Percentiles rank a stretch among this genome's conserved stretches.
phyloP scores from a whole-genome alignment of 2,888 invertebrate genomes.

The Mallateleia sp. region DNA sequence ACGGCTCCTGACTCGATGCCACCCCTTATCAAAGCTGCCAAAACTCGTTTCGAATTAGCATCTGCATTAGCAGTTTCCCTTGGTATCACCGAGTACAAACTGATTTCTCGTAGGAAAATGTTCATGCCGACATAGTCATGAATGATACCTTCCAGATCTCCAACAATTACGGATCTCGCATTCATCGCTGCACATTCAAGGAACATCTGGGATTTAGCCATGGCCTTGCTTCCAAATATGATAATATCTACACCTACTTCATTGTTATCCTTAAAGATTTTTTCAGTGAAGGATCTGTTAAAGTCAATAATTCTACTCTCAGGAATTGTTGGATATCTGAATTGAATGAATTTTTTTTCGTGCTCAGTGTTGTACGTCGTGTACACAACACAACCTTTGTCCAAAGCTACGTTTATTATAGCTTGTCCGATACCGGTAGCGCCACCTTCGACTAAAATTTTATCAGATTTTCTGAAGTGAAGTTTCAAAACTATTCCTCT shows the following conservation, averaged over 20 bases:
- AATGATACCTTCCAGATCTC: slow-evolving; percentile 87
- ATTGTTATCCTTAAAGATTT: slow-evolving; percentile 90
- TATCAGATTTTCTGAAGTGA: slow-evolving; percentile 89
- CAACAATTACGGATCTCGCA: slow-evolving; percentile 91
- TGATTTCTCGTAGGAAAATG: slow-evolving; percentile 73
- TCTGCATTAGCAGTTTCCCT: slow-evolving; percentile 85
- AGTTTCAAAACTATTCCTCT: slow-evolving; percentile 91
- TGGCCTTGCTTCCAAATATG: slow-evolving; percentile 90
- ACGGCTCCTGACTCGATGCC: slow-evolving; percentile 93
- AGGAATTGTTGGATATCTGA: slow-evolving; percentile 90
- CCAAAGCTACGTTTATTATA: slow-evolving; percentile 91
- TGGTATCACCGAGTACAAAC: slow-evolving; percentile 89
- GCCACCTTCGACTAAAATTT: slow-evolving; percentile 89
- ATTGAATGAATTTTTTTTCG: slow-evolving; percentile 90
- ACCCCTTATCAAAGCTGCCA: slow-evolving; percentile 91
- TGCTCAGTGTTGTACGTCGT: slow-evolving; percentile 91
- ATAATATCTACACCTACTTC: slow-evolving; percentile 92
- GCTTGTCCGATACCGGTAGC: slow-evolving; percentile 93
- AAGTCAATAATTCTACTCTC: slow-evolving; percentile 91
- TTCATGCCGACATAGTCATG: slow-evolving; percentile 90
- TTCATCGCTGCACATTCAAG: slow-evolving; percentile 79
- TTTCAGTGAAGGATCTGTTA: slow-evolving; percentile 91
- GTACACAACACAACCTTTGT: slow-evolving; percentile 91
- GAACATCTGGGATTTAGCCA: neutral
- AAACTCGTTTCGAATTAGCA: slow-evolving; percentile 90